Evolutionary conservation across 2,888 invertebrate species (phyloP).

Genomic region (Perizoma flavofasciatum): DNA sequence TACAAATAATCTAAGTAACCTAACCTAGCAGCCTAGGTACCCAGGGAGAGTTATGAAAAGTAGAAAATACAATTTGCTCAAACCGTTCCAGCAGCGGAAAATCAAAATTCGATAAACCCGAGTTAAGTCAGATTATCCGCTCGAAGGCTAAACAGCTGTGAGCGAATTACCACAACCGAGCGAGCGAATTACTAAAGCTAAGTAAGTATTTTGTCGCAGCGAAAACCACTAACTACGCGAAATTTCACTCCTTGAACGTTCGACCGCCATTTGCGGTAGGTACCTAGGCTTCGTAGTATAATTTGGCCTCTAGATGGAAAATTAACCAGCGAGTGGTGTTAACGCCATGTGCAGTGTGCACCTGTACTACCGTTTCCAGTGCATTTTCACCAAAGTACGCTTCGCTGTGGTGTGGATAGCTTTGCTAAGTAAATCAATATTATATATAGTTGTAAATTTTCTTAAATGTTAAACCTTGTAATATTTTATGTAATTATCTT

Average conservation of each 20-base stretch:
- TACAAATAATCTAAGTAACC: too few relatives aligned
- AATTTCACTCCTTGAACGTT: conserved; percentile 48
- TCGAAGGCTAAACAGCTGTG: conserved; percentile 28
- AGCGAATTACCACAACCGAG: conserved; percentile 31
- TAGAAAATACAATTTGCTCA: neutral
- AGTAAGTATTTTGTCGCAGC: conserved; percentile 53
- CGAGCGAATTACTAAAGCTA: conserved; percentile 38
- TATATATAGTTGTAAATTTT: too few relatives aligned
- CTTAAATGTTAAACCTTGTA: too few relatives aligned
- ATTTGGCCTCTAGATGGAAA: conserved; percentile 19
- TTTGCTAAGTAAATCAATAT: too few relatives aligned
- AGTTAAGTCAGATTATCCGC: conserved; percentile 30
- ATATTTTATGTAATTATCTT: too few relatives aligned
- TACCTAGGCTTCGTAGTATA: conserved; percentile 7
- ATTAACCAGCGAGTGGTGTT: conserved; percentile 7
- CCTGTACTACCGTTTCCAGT: too few relatives aligned
- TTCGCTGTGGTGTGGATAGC: too few relatives aligned
- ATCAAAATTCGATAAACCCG: conserved; percentile 32
- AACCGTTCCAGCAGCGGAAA: conserved; percentile 18
- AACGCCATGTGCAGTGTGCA: neutral
- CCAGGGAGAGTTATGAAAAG: too few relatives aligned
- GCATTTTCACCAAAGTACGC: too few relatives aligned
- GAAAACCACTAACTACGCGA: conserved; percentile 60
- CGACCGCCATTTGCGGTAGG: conserved; percentile 46
- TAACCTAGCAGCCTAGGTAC: too few relatives aligned